Percentiles rank a stretch among this genome's conserved stretches.
These are phyloP conservation scores for Mesitornis unicolor DNA, from an alignment of 2,113 vertebrate genomes.

Conservation along the genomic window DNA sequence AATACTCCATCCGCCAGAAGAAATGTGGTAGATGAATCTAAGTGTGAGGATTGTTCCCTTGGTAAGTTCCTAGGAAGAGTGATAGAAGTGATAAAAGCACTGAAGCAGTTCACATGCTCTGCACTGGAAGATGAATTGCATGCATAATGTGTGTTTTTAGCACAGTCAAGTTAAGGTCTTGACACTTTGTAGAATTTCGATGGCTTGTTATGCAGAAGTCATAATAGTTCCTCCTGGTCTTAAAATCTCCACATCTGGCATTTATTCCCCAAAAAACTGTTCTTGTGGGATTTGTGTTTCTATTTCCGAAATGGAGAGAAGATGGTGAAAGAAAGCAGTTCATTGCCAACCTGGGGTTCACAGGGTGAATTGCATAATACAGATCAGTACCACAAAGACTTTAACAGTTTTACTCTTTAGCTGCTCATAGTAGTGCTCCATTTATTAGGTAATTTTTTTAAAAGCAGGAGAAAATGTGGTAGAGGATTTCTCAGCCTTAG, in stretches of 20 bases:
- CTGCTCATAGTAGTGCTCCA: background rate
- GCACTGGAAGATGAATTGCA: background rate
- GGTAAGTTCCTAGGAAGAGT: background rate
- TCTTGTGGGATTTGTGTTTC: background rate
- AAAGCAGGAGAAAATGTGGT: background rate
- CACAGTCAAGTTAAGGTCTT: background rate
- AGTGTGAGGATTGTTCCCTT: background rate
- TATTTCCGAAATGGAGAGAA: background rate
- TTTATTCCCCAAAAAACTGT: conserved; percentile 9
- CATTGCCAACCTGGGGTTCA: background rate
- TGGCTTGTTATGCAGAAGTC: background rate
- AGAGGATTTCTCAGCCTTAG: background rate
- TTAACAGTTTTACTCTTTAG: background rate
- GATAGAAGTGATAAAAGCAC: background rate
- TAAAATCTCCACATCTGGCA: conserved; percentile 8
- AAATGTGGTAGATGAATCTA: background rate
- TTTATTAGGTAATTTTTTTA: background rate
- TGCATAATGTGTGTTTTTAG: background rate
- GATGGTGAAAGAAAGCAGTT: background rate
- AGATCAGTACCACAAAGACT: background rate
- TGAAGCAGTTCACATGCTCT: background rate
- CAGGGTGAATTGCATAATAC: background rate
- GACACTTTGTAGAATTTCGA: background rate
- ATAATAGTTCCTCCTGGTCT: background rate
- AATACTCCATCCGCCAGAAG: background rate